Conservation (phyloP, 2,888 invertebrate genomes). For the Nomada hirtipes region DNA sequence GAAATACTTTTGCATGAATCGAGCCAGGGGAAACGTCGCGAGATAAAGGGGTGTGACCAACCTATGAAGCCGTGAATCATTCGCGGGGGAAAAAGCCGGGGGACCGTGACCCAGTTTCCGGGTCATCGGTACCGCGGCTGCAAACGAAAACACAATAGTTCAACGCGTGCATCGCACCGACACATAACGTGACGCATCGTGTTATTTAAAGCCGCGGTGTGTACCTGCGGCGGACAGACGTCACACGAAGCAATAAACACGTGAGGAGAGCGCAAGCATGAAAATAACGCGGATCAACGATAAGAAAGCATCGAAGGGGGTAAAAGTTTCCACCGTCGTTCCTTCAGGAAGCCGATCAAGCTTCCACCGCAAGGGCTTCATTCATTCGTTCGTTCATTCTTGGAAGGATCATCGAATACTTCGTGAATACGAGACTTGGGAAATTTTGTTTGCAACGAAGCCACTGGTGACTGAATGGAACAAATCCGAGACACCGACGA, state of each 20-base stretch:
- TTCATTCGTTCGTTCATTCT: no score
- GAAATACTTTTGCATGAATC: neutral
- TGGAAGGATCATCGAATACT: neutral
- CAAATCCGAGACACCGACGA: no score
- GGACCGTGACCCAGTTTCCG: constrained; percentile 67
- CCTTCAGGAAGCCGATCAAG: neutral
- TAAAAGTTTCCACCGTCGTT: neutral
- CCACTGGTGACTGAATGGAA: no score
- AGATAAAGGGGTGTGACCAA: no score
- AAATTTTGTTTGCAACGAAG: no score
- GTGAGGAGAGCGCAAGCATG: constrained; percentile 20
- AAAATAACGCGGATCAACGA: constrained; percentile 23
- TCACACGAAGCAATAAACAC: constrained; percentile 60
- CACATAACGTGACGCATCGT: constrained; percentile 50
- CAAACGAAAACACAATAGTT: constrained; percentile 70
- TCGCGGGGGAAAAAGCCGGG: constrained; percentile 33
- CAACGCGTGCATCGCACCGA: constrained; percentile 59
- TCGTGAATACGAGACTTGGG: neutral
- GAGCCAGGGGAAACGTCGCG: neutral
- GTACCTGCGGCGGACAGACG: constrained; percentile 44
- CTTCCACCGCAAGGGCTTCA: neutral
- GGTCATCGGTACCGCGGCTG: constrained; percentile 62
- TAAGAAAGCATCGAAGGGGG: neutral
- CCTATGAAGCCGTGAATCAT: constrained; percentile 43
- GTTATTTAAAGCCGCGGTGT: constrained; percentile 60